A percentile compares a stretch with the other conserved stretches of the same genome.
These are phyloP conservation scores for Priocnemis perturbator DNA, from an alignment of 2,888 invertebrate genomes.

Conservation along the genomic window DNA sequence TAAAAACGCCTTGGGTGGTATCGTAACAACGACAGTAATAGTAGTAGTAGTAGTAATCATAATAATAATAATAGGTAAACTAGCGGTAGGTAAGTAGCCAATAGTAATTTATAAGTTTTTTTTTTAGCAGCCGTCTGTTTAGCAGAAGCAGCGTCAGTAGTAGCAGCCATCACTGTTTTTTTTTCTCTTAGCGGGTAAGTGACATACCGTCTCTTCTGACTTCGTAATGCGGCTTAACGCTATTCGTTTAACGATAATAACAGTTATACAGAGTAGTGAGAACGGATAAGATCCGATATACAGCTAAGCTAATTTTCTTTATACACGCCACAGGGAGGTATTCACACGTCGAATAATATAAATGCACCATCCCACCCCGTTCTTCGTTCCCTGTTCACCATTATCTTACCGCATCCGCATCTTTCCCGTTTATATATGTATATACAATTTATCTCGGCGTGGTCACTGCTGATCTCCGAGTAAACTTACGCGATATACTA, in stretches of 20 bases:
- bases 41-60: constrained; percentile 38
- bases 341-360: constrained; percentile 48
- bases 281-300: constrained; percentile 62
- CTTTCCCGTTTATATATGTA: constrained; percentile 36
- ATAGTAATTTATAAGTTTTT: constrained; percentile 46
- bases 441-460: neutral
- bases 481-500: constrained; percentile 35
- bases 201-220: neutral
- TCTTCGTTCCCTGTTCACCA: constrained; percentile 3
- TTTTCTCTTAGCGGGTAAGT: constrained; percentile 9
- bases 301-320: constrained; percentile 63
- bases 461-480: constrained; percentile 17
- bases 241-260: constrained; percentile 52
- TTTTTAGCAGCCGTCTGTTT: constrained; percentile 21
- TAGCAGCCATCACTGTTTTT: constrained; percentile 4
- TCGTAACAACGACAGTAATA: constrained; percentile 53
- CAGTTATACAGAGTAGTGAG: constrained; percentile 54
- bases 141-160: constrained; percentile 43
- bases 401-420: neutral
- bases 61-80: constrained; percentile 40
- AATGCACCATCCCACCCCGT: constrained; percentile 31
- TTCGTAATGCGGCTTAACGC: constrained; percentile 26
- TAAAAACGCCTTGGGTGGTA: constrained; percentile 46
- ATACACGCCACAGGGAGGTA: constrained; percentile 47
- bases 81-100: constrained; percentile 52